Evolutionary conservation across 1,140 invertebrate species (phyloP), one percentile per base, ranked within the genome.

Genomic region (Formica selysi): DNA sequence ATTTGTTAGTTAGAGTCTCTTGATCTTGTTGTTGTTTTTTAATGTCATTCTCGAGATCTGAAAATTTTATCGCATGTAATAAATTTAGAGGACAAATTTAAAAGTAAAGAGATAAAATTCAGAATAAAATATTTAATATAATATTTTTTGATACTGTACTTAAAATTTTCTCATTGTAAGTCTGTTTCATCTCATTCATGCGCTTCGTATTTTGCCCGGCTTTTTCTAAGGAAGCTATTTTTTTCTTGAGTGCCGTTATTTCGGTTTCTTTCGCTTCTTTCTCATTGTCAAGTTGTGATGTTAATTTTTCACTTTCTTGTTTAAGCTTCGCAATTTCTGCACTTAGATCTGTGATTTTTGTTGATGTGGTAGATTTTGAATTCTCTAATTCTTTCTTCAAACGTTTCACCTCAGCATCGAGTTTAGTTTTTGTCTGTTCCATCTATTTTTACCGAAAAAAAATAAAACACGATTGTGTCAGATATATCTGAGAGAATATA

Each of bases 1-100:
- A 98, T 93, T 97, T 98, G 3, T 96, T 95, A 38, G 97, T 98
- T 8, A 98, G 94, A 88, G 98, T 97, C 85, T 98, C 97, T 93
- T 97, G 97, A 87, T 98, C 97, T 84, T 97, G 96, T 78, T 96
- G 96, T 91, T 97, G 97, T 29, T 95, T 95, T 51, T 95, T 95
- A 48, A 98, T 88, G 57, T 96, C 96, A 87, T 96, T 95, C 94
- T 98, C 97, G 87, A 97, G 92, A 92, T 96, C 97, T 97, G 92
- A 65, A 93, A 92, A 83, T 87, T 86, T 67, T 80, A 87, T 84
- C 51, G 48, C 74, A 70, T 3, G 10, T 22, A 3, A 78, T 38
- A 80, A 13, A 10, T 64, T 41, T 64, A 26, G 32, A 76, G 10
- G 29, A 38, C 38, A 4, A 76, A 76, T 64, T 48, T 16, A 61